Percentiles rank a stretch among this genome's conserved stretches.
Conservation (phyloP, 2,113 vertebrate genomes). For the Loxodonta africana region DNA sequence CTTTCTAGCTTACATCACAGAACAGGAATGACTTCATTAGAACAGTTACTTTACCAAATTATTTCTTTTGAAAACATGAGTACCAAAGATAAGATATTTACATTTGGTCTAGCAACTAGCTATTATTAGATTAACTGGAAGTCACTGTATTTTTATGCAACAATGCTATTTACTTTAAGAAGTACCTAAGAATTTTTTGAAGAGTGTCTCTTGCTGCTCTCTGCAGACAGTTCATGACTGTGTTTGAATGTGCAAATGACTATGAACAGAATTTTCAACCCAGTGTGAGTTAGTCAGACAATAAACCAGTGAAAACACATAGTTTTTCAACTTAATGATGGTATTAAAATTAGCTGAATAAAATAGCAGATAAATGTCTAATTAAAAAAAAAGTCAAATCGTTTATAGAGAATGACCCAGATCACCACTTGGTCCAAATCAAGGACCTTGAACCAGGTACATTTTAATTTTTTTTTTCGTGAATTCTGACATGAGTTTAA, state of each 20-base stretch:
- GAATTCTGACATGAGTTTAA: neutral
- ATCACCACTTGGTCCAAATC: neutral
- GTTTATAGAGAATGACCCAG: conserved; percentile 21
- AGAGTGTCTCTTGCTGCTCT: neutral
- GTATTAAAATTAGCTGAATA: conserved; percentile 43
- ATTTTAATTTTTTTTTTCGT: conserved; percentile 35
- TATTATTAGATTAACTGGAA: conserved; percentile 21
- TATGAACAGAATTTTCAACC: neutral
- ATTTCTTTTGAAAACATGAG: conserved; percentile 52
- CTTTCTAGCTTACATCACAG: neutral
- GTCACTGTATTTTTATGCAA: conserved; percentile 15
- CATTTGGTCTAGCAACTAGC: conserved; percentile 25
- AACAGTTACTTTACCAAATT: conserved; percentile 25
- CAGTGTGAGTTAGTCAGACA: conserved; percentile 1
- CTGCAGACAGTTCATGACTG: neutral
- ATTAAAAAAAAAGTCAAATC: conserved; percentile 8
- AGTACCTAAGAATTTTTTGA: neutral
- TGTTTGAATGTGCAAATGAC: conserved; percentile 6
- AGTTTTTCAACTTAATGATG: conserved; percentile 35
- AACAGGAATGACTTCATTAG: conserved; percentile 22
- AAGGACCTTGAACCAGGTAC: conserved; percentile 4
- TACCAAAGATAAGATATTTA: conserved; percentile 16
- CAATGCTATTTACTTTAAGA: conserved; percentile 4
- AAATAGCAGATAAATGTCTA: neutral
- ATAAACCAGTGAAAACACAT: neutral